phyloP scores from a whole-genome alignment of 2,113 vertebrate genomes.

The Otis tarda region DNA sequence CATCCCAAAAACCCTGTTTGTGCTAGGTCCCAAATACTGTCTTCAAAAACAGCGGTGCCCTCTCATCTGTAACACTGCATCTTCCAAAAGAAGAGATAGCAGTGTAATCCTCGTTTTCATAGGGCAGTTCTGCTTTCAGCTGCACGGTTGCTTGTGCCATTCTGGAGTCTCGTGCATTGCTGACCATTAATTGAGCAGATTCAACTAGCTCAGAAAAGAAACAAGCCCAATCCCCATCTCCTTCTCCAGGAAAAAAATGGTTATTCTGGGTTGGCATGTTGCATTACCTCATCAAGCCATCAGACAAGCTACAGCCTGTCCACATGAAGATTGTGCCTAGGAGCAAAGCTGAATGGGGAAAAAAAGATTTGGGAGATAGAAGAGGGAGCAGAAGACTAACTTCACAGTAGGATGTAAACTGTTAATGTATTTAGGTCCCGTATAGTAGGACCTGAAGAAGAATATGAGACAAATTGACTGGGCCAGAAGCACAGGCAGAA shows the following conservation, averaged over 20 bases:
- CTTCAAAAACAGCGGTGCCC: neutral
- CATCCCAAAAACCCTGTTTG: neutral
- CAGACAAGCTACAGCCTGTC: neutral
- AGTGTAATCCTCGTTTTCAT: neutral
- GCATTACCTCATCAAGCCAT: neutral
- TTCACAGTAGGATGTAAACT: neutral
- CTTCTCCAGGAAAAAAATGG: neutral
- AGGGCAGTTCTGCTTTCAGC: neutral
- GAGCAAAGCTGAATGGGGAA: neutral
- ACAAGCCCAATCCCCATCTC: neutral
- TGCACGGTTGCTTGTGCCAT: accelerated
- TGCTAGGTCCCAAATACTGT: neutral
- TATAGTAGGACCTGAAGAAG: neutral
- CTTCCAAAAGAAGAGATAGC: neutral
- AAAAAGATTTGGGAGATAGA: neutral
- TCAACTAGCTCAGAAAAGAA: neutral
- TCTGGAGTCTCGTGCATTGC: neutral
- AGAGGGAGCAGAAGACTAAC: neutral
- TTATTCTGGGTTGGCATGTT: neutral
- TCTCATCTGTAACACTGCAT: neutral
- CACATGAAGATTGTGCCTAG: neutral
- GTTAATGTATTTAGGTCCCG: neutral
- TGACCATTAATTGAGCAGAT: neutral
- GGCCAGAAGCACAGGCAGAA: neutral
- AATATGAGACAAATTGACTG: neutral